Percentiles rank a stretch among this genome's conserved stretches.
phyloP scores from a whole-genome alignment of 2,113 vertebrate species.

The Dipodomys stephensi region DNA sequence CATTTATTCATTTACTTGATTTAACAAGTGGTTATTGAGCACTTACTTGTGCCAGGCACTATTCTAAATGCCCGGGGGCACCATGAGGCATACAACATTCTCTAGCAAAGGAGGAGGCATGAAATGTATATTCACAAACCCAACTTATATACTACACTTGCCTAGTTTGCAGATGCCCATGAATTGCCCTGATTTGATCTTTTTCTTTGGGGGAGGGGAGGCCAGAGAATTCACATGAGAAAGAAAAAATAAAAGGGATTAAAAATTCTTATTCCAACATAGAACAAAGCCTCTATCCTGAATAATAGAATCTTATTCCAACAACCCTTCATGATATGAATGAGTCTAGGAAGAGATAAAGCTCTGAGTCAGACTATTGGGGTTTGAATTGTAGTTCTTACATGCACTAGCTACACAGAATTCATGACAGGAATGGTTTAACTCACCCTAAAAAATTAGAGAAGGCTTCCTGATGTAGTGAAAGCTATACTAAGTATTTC shows the following conservation, averaged over 20 bases:
- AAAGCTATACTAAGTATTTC: background rate
- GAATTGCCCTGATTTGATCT: background rate
- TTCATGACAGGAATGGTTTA: background rate
- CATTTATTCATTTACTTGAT: background rate
- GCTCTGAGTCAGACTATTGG: no score
- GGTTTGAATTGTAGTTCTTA: background rate
- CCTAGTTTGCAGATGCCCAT: background rate
- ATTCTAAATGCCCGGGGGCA: background rate
- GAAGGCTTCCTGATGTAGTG: background rate
- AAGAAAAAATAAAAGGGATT: background rate
- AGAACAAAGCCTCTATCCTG: background rate
- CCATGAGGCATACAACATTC: background rate
- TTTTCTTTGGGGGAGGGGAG: background rate
- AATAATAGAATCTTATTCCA: background rate
- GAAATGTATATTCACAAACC: background rate
- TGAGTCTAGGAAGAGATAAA: background rate
- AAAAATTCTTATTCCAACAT: background rate
- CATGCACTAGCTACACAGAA: background rate
- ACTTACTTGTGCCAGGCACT: background rate
- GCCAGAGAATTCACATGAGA: background rate
- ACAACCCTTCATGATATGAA: background rate
- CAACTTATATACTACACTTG: background rate
- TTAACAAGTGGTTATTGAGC: background rate
- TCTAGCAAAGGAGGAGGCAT: background rate
- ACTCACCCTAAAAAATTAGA: accelerated